Base-by-base conservation (phyloP, 2,888 invertebrate genomes). In the Pristionchus japonicus region DNA sequence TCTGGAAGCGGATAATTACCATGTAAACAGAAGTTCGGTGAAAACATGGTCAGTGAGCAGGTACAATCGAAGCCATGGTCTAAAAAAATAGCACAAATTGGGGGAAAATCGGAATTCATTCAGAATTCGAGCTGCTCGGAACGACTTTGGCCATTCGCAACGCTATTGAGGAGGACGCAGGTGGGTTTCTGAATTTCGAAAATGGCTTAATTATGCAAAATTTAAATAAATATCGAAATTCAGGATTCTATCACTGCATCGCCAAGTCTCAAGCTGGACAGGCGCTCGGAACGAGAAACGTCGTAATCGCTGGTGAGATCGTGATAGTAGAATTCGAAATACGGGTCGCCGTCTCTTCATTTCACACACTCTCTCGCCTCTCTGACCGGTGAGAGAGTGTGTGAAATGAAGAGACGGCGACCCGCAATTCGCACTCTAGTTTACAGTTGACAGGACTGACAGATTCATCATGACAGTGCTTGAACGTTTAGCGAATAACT, bases 261-360 rank as follows among this genome's bases (percentile, higher is more conserved):
- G 95, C 95, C 9, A 93, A 93, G 86, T 94, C 94, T 88, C 94
- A 94, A 80, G 95, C 95, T 70, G 95, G 94, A 17, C 92, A 93
- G 57, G 93, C 93, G 9, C 91, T 94, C 83, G 94, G 93, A 13
- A 88, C 90, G 9, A 90, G 94, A 64, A 90, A 89, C 40, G 89
- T 94, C 13, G 89, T 90, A 7, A 92, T 94, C 13, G 91, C 91
- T 83, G 89, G 93, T 93, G 47, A 89, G 92, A 43, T n/a, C n/a
- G n/a, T n/a, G n/a, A n/a, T n/a, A n/a, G n/a, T n/a, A n/a, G n/a
- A 67, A n/a, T n/a, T n/a, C n/a, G n/a, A n/a, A n/a, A n/a, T n/a
- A n/a, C n/a, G n/a, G n/a, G n/a, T n/a, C n/a, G n/a, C n/a, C n/a
- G n/a, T n/a, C n/a, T n/a, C n/a, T n/a, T n/a, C n/a, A n/a, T n/a